phyloP scores from a whole-genome alignment of 2,888 invertebrate genomes.

The Pyralis farinalis region DNA sequence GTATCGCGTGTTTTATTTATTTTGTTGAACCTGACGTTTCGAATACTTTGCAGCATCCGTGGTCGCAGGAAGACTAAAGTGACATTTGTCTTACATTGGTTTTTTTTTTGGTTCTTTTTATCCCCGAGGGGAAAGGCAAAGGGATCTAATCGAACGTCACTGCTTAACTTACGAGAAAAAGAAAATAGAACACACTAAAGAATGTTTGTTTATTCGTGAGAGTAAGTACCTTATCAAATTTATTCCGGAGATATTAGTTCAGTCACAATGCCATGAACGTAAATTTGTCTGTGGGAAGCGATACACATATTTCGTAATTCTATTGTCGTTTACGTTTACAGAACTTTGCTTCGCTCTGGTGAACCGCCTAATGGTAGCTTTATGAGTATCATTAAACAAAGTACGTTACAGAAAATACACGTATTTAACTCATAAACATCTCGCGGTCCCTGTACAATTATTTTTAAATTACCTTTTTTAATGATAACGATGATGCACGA shows the following conservation, averaged over 20 bases:
- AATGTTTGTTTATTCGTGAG: neutral
- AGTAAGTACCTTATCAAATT: neutral
- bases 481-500: neutral
- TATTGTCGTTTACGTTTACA: conserved; percentile 39
- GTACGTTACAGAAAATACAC: conserved; percentile 16
- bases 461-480: conserved; percentile 25
- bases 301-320: conserved; percentile 28
- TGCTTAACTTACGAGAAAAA: too few species aligned
- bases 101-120: too few species aligned
- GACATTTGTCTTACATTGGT: too few species aligned
- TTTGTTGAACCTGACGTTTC: too few species aligned
- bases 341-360: conserved; percentile 34
- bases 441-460: conserved; percentile 24
- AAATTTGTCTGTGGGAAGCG: conserved; percentile 8
- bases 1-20: too few species aligned
- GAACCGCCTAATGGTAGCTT: conserved; percentile 26
- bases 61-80: too few species aligned
- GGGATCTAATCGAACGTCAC: too few species aligned
- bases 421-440: conserved; percentile 9
- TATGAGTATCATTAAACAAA: conserved; percentile 28
- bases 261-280: neutral
- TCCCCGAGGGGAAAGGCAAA: too few species aligned
- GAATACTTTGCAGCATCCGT: too few species aligned
- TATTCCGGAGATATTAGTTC: neutral
- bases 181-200: too few species aligned